Base-by-base conservation (phyloP, 1,140 invertebrate species). In the Spodoptera frugiperda region DNA sequence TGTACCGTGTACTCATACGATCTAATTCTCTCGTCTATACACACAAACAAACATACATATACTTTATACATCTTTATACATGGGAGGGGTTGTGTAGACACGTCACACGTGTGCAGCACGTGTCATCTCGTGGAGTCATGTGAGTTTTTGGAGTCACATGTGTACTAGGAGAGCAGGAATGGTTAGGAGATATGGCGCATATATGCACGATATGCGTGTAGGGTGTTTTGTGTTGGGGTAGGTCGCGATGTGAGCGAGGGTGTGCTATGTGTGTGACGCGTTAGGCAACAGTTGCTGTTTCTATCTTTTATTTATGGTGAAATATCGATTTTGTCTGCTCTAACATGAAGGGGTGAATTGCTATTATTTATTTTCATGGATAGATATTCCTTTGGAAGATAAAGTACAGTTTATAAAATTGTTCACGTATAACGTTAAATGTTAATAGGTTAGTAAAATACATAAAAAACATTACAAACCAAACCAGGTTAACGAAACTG, bases 131-230 rank as follows among this genome's bases (percentile, higher is more conserved):
- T 82, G 84, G 83, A 84, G 84, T 80, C 88, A 92, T 92, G 90
- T 92, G 89, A 92, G 89, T 90, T 89, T 84, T 84, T 76, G 76
- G 80, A 87, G 87, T 89, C 89, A 92, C 89, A 87, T 88, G 87
- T 91, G 89, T 89, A 92, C 91, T 77, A 89, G 89, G 91, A 51
- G 8, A 76, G 46, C 84, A 89, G 79, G 80, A 82, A 6, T 33
- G 14, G 9, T 5, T 12, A 84, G 83, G 85, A 89, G 83, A 21
- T 78, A 10, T 67, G 39, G 65, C 71, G 71, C 80, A 89, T 84
- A 84, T 88, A 80, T 82, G 82, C 39, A 73, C 77, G 70, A n/a
- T 12, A 33, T 30, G 19, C 63, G 51, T 71, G 54, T 25, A 21
- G 25, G 70, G 54, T 53, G 57, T 39, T 48, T 21, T 5, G 33